Evolutionary conservation across 2,113 vertebrate genomes (phyloP).

Genomic region (Semicossyphus pulcher): DNA sequence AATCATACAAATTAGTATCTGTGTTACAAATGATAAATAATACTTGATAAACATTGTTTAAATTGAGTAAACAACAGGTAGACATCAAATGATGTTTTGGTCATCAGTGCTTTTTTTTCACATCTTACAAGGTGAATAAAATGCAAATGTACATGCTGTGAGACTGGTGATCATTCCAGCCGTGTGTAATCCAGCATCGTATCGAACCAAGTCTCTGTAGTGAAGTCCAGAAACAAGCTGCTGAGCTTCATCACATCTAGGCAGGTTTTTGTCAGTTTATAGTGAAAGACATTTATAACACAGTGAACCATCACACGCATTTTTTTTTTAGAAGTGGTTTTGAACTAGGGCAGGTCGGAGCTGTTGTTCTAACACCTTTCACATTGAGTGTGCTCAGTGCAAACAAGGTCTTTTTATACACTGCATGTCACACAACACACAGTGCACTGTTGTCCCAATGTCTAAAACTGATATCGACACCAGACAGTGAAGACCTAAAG

Average conservation of each 20-base stretch:
- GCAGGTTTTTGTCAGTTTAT: slow-evolving; percentile 48
- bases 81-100: slow-evolving; percentile 69
- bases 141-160: slow-evolving; percentile 40
- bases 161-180: slow-evolving; percentile 33
- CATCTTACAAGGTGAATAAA: slow-evolving; percentile 42
- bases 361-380: slow-evolving; percentile 37
- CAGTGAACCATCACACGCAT: slow-evolving; percentile 26
- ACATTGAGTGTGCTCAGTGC: slow-evolving; percentile 39
- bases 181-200: slow-evolving; percentile 49
- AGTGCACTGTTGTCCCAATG: slow-evolving; percentile 48
- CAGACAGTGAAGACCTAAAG: slow-evolving; percentile 39
- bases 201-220: slow-evolving; percentile 6
- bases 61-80: slow-evolving; percentile 71
- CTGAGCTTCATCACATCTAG: slow-evolving; percentile 23
- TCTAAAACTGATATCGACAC: slow-evolving; percentile 49
- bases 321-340: slow-evolving; percentile 17
- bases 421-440: slow-evolving; percentile 33
- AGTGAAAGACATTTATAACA: slow-evolving; percentile 27
- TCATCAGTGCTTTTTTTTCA: slow-evolving; percentile 47
- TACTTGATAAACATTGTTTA: slow-evolving; percentile 62
- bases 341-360: slow-evolving; percentile 43
- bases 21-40: slow-evolving; percentile 81
- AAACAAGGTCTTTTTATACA: slow-evolving; percentile 22
- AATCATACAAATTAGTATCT: slow-evolving; percentile 80
- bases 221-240: slow-evolving; percentile 33